phyloP scores from a whole-genome alignment of 1,140 invertebrate genomes.

The Calephelis virginiensis region DNA sequence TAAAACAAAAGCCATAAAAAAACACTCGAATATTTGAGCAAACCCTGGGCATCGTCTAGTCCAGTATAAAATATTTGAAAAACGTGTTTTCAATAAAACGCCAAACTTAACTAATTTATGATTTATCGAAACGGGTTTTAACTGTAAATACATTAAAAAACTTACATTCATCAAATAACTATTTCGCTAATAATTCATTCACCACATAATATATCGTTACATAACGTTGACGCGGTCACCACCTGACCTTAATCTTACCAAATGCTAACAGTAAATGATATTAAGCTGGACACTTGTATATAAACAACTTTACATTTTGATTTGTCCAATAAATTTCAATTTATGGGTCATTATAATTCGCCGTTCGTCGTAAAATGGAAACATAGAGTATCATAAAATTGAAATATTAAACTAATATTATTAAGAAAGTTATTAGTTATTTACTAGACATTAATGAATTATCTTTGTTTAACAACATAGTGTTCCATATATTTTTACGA shows the following conservation, averaged over 20 bases:
- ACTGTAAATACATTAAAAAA: too few relatives aligned
- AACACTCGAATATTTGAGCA: too few relatives aligned
- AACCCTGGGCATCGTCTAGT: too few relatives aligned
- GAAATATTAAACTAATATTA: conserved; percentile 5
- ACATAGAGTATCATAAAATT: background rate
- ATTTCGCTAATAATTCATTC: too few relatives aligned
- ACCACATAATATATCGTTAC: background rate
- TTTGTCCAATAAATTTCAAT: conserved; percentile 4
- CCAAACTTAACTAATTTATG: too few relatives aligned
- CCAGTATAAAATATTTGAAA: too few relatives aligned
- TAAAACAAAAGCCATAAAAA: too few relatives aligned
- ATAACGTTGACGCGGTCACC: background rate
- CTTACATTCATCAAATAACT: too few relatives aligned
- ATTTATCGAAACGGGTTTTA: too few relatives aligned
- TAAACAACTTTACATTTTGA: background rate
- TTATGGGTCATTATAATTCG: background rate
- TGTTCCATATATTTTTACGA: background rate
- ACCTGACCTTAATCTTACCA: background rate
- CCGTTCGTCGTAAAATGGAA: background rate
- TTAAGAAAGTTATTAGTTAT: conserved; percentile 1
- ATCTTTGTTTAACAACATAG: too few relatives aligned
- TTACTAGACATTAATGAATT: too few relatives aligned
- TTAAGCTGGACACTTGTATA: background rate
- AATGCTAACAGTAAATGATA: background rate
- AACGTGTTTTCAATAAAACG: too few relatives aligned